Evolutionary conservation across 1,140 invertebrate species (phyloP).

Genomic region (Drosophila saltans): DNA sequence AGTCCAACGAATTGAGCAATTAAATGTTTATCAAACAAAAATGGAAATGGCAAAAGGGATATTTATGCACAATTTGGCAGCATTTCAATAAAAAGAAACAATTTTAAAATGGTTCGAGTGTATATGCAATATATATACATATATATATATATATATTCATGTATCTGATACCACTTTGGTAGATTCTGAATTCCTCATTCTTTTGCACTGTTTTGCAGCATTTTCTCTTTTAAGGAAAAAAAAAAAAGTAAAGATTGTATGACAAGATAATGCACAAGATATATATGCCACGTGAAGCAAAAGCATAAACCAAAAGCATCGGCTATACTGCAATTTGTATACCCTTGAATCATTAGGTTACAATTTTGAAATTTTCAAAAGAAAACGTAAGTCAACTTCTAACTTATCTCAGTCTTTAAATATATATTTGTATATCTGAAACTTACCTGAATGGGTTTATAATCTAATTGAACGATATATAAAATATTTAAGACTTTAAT

Average conservation of each 20-base stretch:
- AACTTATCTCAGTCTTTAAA: too few species aligned
- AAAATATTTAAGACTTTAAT: too few species aligned
- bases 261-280: conserved; percentile 59
- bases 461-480: too few species aligned
- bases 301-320: background rate
- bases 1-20: conserved; percentile 12
- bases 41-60: background rate
- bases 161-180: background rate
- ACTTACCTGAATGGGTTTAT: too few species aligned
- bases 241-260: conserved; percentile 36
- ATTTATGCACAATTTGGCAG: background rate
- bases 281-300: conserved; percentile 48
- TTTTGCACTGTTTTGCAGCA: too few species aligned
- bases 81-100: too few species aligned
- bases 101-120: too few species aligned
- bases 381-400: too few species aligned
- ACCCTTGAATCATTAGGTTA: background rate
- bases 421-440: too few species aligned
- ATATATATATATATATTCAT: too few species aligned
- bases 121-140: too few species aligned
- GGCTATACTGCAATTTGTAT: background rate
- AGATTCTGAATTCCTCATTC: conserved; percentile 2
- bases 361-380: too few species aligned
- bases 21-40: background rate
- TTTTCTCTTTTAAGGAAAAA: background rate